Base-by-base conservation (phyloP, 2,113 vertebrate genomes). In the Tinamus guttatus region DNA sequence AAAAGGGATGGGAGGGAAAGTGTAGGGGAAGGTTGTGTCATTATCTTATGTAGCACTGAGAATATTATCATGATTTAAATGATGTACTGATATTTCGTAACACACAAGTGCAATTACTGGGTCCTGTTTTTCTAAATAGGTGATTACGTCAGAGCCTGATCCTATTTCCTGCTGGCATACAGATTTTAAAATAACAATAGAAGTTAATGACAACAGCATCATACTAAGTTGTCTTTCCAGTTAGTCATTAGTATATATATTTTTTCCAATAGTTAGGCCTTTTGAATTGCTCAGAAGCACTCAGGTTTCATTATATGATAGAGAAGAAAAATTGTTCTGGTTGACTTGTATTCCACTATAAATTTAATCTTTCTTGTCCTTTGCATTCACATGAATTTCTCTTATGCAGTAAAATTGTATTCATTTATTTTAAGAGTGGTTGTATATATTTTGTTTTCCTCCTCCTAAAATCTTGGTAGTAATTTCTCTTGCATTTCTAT, bases 121-220 rank as follows among this genome's bases (percentile, higher is more conserved):
- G 63, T 76, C 68, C 68, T 93, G 68, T 58, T 95, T 87, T 91
- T 80, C 71, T 70, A 49, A 91, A 19, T 24, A 77, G 54, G 38
- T 34, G 82, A 4, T 94, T 91, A 73, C 59, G 77, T 94, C 68
- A 77, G 59, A 93, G 15, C n/a, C n/a, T 94, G 63, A 51, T 67
- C 6, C 3, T 24, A 7, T 77, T 95, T 96, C 87, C 82, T 96
- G 62, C 70, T 85, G 58, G 24, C 41, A 12, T 38, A n/a, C 13
- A 59, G 49, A 21, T 52, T 52, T 74, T 80, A 30, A 85, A 87
- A 69, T 67, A 2, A 15, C 76, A 41, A 4, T 83, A 43, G 49
- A 63, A 88, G 51, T 63, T 81, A 45, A 70, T 90, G 76, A 83
- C 94, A 86, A 54, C 15, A 56, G n/a, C 59, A 63, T 91, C 67